Base-by-base conservation (phyloP, 2,888 invertebrate species). In the Habrosyne pyritoides region DNA sequence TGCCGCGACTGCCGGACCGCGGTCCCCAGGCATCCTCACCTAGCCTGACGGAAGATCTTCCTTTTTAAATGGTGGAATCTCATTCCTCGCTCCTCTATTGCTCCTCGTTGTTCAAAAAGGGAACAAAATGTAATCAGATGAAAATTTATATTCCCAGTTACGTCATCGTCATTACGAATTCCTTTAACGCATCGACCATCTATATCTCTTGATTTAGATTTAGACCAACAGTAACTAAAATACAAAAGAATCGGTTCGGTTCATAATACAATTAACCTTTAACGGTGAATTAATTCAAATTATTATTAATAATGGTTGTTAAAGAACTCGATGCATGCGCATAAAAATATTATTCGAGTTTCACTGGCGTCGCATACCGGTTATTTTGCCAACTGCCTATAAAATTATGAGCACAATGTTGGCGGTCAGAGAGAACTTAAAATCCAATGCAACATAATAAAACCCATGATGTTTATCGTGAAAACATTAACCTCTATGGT, bases 381-480 rank as follows among this genome's bases (percentile, higher is more conserved):
- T 42, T 42, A 36, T 42, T 42, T 42, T 12, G 42, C 36, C 36
- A 14, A 36, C 36, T 42, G 42, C 14, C 42, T 42, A 42, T 42
- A 42, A 42, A 42, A 42, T 42, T 18, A 42, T 18, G 18, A 42
- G 42, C 42, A 8, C 42, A 42, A n/a, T 42, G 18, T 42, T 42
- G 42, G 8, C 42, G 14, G 36, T 14, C n/a, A 2, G 18, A 42
- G 42, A 18, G 42, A 42, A 42, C 18, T 42, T 42, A 42, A 42
- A 42, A 42, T 42, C 14, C 42, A 42, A 42, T 42, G 42, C 42
- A 42, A 42, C 33, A 33, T 42, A 42, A 42, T 42, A 42, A 42
- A 42, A 42, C 42, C 42, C 2, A 36, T 18, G 18, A 42, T 42
- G 42, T 14, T 42, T 18, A 42, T 42, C 42, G 18, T 42, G 18